phyloP scores from a whole-genome alignment of 2,888 invertebrate species.

The Pristionchus arcanus region DNA sequence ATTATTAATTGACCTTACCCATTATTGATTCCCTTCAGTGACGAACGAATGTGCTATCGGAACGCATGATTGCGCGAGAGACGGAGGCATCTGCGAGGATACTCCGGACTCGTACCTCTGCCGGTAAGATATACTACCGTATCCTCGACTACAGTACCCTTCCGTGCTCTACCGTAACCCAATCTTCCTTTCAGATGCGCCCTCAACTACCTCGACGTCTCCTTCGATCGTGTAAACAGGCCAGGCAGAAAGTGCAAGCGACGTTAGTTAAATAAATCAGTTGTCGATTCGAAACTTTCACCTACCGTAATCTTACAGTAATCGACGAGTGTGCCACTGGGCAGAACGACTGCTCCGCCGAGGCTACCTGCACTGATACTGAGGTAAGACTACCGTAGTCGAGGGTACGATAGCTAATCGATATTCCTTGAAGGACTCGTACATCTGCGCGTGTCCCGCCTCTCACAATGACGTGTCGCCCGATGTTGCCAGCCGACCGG shows the following conservation, averaged over 20 bases:
- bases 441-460: conserved; percentile 76
- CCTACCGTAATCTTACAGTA: conserved; percentile 82
- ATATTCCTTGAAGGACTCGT: conserved; percentile 62
- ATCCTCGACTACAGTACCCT: not conserved
- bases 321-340: conserved; percentile 88
- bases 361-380: conserved; percentile 78
- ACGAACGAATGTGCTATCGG: conserved; percentile 76
- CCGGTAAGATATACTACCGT: conserved; percentile 54
- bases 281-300: not conserved
- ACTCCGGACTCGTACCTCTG: conserved; percentile 78
- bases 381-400: conserved; percentile 56
- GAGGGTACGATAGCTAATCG: not conserved
- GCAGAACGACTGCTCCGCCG: conserved; percentile 77
- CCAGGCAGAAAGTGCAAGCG: conserved; percentile 79
- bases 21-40: conserved; percentile 63
- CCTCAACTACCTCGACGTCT: conserved; percentile 78
- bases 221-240: conserved; percentile 73
- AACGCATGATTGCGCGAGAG: conserved; percentile 72
- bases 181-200: conserved; percentile 64
- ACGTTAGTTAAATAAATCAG: conserved; percentile 59
- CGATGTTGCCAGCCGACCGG: conserved; percentile 74
- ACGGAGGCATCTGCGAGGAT: conserved; percentile 78
- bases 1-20: not conserved
- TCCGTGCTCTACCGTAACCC: not conserved
- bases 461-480: conserved; percentile 76